phyloP scores from a whole-genome alignment of 2,888 invertebrate species.

The Petrophora chlorosata region DNA sequence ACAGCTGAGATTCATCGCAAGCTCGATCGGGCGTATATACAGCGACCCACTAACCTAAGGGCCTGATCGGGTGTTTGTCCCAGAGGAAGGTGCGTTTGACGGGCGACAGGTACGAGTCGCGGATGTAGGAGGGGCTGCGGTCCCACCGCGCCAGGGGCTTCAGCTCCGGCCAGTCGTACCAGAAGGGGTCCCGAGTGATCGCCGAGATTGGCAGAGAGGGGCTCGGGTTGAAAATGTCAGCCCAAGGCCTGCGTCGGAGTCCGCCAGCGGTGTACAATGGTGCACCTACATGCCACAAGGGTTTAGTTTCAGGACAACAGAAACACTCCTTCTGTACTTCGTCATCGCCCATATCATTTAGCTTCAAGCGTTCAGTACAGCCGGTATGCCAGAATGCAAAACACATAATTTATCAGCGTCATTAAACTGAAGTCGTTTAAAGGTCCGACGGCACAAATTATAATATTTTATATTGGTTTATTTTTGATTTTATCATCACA shows the following conservation, averaged over 20 bases:
- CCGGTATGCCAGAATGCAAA: conserved; percentile 18
- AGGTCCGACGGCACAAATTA: conserved; percentile 15
- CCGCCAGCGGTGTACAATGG: conserved; percentile 89
- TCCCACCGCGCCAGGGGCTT: conserved; percentile 89
- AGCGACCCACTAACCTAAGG: conserved; percentile 90
- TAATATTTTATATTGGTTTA: neutral
- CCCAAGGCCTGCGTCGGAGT: conserved; percentile 82
- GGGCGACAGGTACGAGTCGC: conserved; percentile 95
- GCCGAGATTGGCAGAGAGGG: conserved; percentile 90
- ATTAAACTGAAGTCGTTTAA: conserved; percentile 9
- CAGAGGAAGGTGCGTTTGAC: conserved; percentile 95
- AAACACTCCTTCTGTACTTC: conserved; percentile 57
- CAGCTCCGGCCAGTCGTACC: conserved; percentile 92
- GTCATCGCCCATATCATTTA: conserved; percentile 66
- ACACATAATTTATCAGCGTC: conserved; percentile 6
- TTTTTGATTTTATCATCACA: no score
- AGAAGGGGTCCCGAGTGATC: conserved; percentile 94
- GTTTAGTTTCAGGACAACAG: conserved; percentile 69
- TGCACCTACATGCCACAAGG: conserved; percentile 82
- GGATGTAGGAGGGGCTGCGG: conserved; percentile 90
- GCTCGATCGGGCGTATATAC: conserved; percentile 62
- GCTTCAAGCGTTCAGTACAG: conserved; percentile 46
- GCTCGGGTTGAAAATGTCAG: conserved; percentile 91
- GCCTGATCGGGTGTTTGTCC: conserved; percentile 95
- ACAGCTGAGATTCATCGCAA: conserved; percentile 61